A percentile compares a stretch with the other conserved stretches of the same genome.
Conservation (phyloP, 2,888 invertebrate genomes). For the Agriopis marginaria region DNA sequence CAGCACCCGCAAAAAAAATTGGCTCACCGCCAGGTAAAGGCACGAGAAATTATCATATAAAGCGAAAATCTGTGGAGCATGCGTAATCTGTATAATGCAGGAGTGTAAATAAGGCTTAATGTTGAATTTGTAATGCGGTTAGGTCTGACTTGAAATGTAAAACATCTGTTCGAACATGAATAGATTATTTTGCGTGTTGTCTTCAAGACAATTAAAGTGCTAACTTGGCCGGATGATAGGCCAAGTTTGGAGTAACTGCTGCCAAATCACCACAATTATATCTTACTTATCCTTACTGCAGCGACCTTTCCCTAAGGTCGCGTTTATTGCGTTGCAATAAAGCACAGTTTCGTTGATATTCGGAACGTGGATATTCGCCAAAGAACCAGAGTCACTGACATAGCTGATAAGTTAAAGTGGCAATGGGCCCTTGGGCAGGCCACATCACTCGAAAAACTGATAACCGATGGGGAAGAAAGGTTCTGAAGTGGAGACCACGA, state of each 20-base stretch:
- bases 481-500: too few species aligned
- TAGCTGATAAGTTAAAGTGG: too few species aligned
- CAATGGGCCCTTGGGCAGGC: too few species aligned
- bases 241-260: not conserved
- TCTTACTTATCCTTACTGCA: not conserved
- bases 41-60: slow-evolving; percentile 60
- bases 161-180: slow-evolving; percentile 23
- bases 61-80: slow-evolving; percentile 58
- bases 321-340: too few species aligned
- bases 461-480: too few species aligned
- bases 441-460: too few species aligned
- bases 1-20: slow-evolving; percentile 25
- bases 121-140: slow-evolving; percentile 31
- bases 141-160: slow-evolving; percentile 20
- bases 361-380: too few species aligned
- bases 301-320: not conserved
- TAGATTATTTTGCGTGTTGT: slow-evolving; percentile 8
- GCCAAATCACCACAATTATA: not conserved
- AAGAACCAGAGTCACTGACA: too few species aligned
- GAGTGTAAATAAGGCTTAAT: slow-evolving; percentile 35
- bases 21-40: slow-evolving; percentile 29
- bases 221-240: not conserved
- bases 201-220: not conserved
- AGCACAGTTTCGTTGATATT: too few species aligned
- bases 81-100: slow-evolving; percentile 54